Conservation (phyloP, 2,888 invertebrate genomes). For the Lasioglossum lativentre region DNA sequence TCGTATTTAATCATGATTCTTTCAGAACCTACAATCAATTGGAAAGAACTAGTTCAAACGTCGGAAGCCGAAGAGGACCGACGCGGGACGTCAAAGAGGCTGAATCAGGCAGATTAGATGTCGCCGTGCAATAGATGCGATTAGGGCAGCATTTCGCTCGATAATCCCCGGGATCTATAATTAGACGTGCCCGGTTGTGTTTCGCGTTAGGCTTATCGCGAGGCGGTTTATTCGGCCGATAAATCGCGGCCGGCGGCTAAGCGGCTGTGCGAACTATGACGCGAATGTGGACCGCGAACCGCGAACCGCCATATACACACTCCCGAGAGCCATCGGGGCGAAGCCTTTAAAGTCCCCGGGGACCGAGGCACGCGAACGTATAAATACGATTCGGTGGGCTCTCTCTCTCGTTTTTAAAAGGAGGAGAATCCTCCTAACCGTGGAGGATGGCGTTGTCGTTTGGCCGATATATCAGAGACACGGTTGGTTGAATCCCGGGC, state of each 20-base stretch:
- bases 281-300: slow-evolving; percentile 45
- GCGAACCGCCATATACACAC: slow-evolving; percentile 20
- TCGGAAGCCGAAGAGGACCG: neutral
- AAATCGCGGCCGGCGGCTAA: slow-evolving; percentile 44
- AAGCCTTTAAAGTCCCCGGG: neutral
- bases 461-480: slow-evolving; percentile 71
- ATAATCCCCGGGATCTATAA: slow-evolving; percentile 61
- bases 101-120: neutral
- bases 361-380: neutral
- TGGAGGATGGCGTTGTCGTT: slow-evolving; percentile 45
- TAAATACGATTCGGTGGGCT: slow-evolving; percentile 25
- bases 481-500: slow-evolving; percentile 51
- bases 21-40: neutral
- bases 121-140: slow-evolving; percentile 9
- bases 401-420: neutral
- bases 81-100: neutral
- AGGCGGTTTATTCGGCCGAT: slow-evolving; percentile 64
- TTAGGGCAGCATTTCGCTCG: slow-evolving; percentile 52
- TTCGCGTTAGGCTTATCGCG: slow-evolving; percentile 62
- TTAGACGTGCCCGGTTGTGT: slow-evolving; percentile 62
- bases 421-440: neutral
- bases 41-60: neutral
- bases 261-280: slow-evolving; percentile 17
- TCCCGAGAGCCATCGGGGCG: neutral
- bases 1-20: neutral